Conservation (phyloP, 1,140 invertebrate genomes). For the Diprion similis region DNA sequence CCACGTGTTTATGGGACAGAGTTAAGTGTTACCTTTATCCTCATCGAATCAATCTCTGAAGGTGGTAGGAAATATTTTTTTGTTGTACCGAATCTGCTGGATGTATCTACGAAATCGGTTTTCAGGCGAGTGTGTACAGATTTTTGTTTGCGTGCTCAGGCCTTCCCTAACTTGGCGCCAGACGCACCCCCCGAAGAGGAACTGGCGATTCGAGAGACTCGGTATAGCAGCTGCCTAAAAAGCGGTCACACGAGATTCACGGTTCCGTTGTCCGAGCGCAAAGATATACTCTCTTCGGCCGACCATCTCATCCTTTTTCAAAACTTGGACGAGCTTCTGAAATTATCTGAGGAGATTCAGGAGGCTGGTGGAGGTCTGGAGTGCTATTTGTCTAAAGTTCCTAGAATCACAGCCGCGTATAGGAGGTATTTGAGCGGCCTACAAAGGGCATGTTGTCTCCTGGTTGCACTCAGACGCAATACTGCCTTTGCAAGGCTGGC, state of each 20-base stretch:
- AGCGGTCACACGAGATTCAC: slow-evolving; percentile 79
- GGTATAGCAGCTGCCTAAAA: slow-evolving; percentile 76
- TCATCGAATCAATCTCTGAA: no score
- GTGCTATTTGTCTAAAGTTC: slow-evolving; percentile 75
- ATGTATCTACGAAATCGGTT: no score
- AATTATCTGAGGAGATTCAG: slow-evolving; percentile 80
- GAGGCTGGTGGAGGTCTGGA: slow-evolving; percentile 78
- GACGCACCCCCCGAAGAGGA: slow-evolving; percentile 66
- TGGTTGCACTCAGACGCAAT: slow-evolving; percentile 69
- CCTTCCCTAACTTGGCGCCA: slow-evolving; percentile 59
- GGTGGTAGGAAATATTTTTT: no score
- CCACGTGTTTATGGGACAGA: no score
- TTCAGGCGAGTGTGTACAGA: background rate
- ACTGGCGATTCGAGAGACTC: slow-evolving; percentile 71
- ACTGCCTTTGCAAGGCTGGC: slow-evolving; percentile 74
- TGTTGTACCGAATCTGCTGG: no score
- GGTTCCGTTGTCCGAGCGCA: slow-evolving; percentile 72
- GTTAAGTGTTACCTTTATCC: no score
- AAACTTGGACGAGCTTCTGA: slow-evolving; percentile 81
- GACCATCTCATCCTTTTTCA: slow-evolving; percentile 83
- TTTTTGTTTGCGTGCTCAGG: slow-evolving; percentile 37
- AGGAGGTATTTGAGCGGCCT: slow-evolving; percentile 82
- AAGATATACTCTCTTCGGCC: slow-evolving; percentile 73
- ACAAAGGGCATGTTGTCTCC: slow-evolving; percentile 80
- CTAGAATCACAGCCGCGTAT: slow-evolving; percentile 75